A percentile compares a stretch with the other conserved stretches of the same genome.
phyloP scores from a whole-genome alignment of 1,140 invertebrate species.

The Listronotus oregonensis region DNA sequence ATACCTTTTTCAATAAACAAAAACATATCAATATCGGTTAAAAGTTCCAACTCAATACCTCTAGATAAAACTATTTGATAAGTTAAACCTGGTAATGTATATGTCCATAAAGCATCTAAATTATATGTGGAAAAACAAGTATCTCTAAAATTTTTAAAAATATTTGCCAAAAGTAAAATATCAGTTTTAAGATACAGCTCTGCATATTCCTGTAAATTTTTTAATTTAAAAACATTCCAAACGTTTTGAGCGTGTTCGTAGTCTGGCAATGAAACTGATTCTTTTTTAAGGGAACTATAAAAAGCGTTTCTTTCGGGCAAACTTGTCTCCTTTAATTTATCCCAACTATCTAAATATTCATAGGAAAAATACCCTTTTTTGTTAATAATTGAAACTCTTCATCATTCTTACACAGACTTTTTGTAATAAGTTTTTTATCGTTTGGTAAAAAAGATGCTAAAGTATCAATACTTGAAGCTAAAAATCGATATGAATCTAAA shows the following conservation, averaged over 20 bases:
- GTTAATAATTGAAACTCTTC: not conserved
- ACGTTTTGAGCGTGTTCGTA: slow-evolving; percentile 51
- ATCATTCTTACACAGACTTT: too few relatives aligned
- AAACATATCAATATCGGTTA: slow-evolving; percentile 6
- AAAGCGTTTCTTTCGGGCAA: slow-evolving; percentile 34
- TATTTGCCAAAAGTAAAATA: slow-evolving; percentile 54
- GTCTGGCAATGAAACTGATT: slow-evolving; percentile 49
- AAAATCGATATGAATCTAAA: too few relatives aligned
- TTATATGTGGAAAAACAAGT: slow-evolving; percentile 46
- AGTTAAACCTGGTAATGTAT: too few relatives aligned
- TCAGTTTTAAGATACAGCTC: slow-evolving; percentile 57
- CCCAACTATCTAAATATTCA: slow-evolving; percentile 43
- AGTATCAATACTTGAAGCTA: too few relatives aligned
- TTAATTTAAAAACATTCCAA: slow-evolving; percentile 55
- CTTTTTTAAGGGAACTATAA: slow-evolving; percentile 52
- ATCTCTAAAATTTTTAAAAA: slow-evolving; percentile 56
- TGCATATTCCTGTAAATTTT: slow-evolving; percentile 54
- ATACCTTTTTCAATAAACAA: slow-evolving; percentile 42
- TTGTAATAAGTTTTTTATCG: too few relatives aligned
- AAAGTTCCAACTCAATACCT: slow-evolving; percentile 8
- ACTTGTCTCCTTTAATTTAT: not conserved
- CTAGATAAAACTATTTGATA: not conserved
- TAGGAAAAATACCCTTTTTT: slow-evolving; percentile 51
- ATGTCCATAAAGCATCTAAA: too few relatives aligned
- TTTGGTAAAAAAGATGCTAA: too few relatives aligned